Base-by-base conservation (phyloP, 2,888 invertebrate genomes). In the Cryptus viduatorius region DNA sequence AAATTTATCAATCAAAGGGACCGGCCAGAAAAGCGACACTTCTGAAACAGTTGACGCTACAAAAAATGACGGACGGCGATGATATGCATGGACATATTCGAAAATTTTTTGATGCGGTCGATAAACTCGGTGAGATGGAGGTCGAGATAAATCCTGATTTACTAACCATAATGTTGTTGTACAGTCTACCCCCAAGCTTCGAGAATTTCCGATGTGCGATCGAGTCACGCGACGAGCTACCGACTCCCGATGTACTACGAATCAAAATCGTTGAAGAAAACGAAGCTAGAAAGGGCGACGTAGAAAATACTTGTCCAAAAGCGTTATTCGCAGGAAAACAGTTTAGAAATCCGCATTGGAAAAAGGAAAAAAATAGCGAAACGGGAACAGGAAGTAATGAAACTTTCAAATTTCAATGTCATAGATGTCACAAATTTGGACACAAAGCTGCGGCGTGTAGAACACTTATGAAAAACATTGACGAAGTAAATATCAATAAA, bases 11-110 rank as follows among this genome's bases (percentile, higher is more conserved):
- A 87, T 93, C 92, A 16, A 89, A 88, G 73, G 93, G 93, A 3
- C 93, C 93, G 0, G 93, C 93, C 3, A 83, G 90, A 53, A 94
- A 94, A 79, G 93, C 93, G 1, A 92, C 91, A 2, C 83, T 93
- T 7, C 78, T 93, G n/a, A 94, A 94, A 69, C 87, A 90, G 64
- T 79, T 94, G 0, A 89, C 90, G 2, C 64, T 92, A 4, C 89
- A 88, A 12, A 89, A 89, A 50, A 91, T 93, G 91, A 56, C 76
- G 12, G 89, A 92, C n/a, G 81, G 83, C 10, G 88, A 85, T 4
- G 91, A 93, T 69, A 88, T 93, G 0, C 84, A 90, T 4, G 89
- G 91, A 8, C 92, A 93, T 83, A 44, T 93, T 8, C 87, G 87
- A 31, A 87, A 88, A 37, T 92, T 93, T 79, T 91, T 93, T 77